Evolutionary conservation across 2,888 invertebrate genomes (phyloP).

Genomic region (Lasiommata megera): DNA sequence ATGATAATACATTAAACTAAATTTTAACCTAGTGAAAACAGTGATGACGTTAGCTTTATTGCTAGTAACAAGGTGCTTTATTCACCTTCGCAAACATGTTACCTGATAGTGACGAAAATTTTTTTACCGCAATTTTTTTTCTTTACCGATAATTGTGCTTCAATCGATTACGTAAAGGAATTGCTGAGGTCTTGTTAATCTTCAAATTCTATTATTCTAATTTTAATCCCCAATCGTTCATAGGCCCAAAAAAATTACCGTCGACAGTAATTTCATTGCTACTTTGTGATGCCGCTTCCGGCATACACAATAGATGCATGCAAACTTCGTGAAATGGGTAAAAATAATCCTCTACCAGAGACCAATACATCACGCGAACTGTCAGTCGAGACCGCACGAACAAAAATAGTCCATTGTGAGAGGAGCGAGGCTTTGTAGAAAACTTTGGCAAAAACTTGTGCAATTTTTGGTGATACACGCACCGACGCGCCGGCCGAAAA

Average conservation of each 20-base stretch:
- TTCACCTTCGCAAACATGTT: too few relatives aligned
- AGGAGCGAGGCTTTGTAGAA: slow-evolving; percentile 65
- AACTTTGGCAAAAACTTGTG: slow-evolving; percentile 75
- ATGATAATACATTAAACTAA: too few relatives aligned
- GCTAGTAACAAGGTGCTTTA: too few relatives aligned
- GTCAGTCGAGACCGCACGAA: slow-evolving; percentile 77
- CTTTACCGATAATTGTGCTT: background rate
- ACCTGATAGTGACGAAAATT: too few relatives aligned
- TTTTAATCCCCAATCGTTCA: slow-evolving; percentile 61
- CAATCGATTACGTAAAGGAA: slow-evolving; percentile 1
- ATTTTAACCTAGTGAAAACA: too few relatives aligned
- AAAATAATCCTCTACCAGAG: slow-evolving; percentile 75
- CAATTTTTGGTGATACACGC: slow-evolving; percentile 69
- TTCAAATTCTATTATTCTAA: slow-evolving; percentile 46
- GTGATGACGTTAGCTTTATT: too few relatives aligned
- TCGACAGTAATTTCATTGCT: slow-evolving; percentile 68
- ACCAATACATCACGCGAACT: slow-evolving; percentile 79
- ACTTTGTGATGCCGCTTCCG: slow-evolving; percentile 78
- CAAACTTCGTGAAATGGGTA: slow-evolving; percentile 79
- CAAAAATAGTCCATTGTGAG: slow-evolving; percentile 77
- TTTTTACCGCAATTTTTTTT: too few relatives aligned
- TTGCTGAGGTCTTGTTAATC: slow-evolving; percentile 30
- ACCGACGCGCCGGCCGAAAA: slow-evolving; percentile 41
- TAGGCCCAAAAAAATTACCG: slow-evolving; percentile 54
- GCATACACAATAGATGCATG: slow-evolving; percentile 73